Base-by-base conservation (phyloP, 1,140 invertebrate genomes). In the Cydia amplana region DNA sequence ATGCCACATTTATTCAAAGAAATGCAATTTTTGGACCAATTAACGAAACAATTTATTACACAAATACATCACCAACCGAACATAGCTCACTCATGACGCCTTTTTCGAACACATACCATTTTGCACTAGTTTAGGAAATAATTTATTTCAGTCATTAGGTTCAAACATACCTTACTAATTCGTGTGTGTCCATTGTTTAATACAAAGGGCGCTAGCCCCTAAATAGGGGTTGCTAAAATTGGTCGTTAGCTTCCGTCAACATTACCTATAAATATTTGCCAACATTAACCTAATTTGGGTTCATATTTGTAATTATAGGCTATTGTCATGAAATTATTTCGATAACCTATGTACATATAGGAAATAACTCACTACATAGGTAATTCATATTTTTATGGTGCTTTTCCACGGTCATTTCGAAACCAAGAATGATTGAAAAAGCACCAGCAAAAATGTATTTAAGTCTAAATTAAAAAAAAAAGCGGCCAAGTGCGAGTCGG, bases 211-310 rank as follows among this genome's bases (percentile, higher is more conserved):
- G 18, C 12, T 18, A 20, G 16, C 32, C 65, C 18, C n/a, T 20
- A 28, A 70, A 70, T 18, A 6, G 32, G 18, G 55, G 55, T 23
- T 20, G 65, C 65, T 70, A 70, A 18, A 28, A 40, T 36, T 70
- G 32, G 32, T 70, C 32, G 18, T 70, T 36, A 70, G 65, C 64
- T 70, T 70, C 65, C 65, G 65, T 70, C 65, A 70, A 70, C 65
- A 70, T 40, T 36, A 28, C 28, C 32, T 70, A 43, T 70, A 43
- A 70, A 70, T 70, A 70, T 70, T 70, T 70, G 65, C 65, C 18
- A 36, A 20, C 65, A 40, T 43, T 40, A 70, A 40, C 65, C 64
- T 67, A 67, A 67, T 67, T 32, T 67, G 23, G 20, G 20, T 36
- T 64, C 32, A 70, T 70, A 70, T 70, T 70, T 23, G 28, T 70